Evolutionary conservation across 2,888 invertebrate species (phyloP).

Genomic region (Stenodera caucasica): DNA sequence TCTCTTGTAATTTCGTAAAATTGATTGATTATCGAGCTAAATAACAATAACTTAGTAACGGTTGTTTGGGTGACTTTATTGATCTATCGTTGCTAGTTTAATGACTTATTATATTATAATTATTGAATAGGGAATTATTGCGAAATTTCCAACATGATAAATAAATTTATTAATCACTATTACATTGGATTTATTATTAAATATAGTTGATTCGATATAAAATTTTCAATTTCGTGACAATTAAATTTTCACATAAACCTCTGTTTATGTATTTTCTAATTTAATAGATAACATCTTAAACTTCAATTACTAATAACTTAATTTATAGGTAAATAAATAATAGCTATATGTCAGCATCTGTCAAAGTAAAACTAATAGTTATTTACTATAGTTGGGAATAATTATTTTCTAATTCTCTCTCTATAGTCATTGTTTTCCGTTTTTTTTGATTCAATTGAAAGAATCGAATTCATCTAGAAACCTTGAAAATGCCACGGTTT

Average conservation of each 20-base stretch:
- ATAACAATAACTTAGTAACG: conserved; percentile 5
- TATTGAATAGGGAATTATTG: not conserved
- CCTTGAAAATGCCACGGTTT: not conserved
- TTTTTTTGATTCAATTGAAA: too few species aligned
- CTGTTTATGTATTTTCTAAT: not conserved
- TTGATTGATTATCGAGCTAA: not conserved
- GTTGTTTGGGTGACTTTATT: conserved; percentile 4
- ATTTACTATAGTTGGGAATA: not conserved
- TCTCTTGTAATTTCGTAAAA: not conserved
- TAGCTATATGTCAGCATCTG: not conserved
- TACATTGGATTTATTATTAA: conserved; percentile 1
- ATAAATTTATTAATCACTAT: too few species aligned
- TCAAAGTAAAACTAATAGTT: not conserved
- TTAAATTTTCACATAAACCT: not conserved
- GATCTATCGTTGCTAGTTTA: not conserved
- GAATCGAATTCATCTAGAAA: too few species aligned
- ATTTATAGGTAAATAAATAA: not conserved
- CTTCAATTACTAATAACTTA: not conserved
- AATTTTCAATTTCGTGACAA: not conserved
- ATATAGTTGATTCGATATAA: not conserved
- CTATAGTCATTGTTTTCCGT: not conserved
- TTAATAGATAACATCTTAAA: not conserved
- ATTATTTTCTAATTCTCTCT: not conserved
- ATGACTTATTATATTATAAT: too few species aligned
- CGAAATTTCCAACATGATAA: conserved; percentile 5